These are phyloP conservation scores for Pao palembangensis DNA, from an alignment of 2,113 vertebrate species.

Conservation along the genomic window DNA sequence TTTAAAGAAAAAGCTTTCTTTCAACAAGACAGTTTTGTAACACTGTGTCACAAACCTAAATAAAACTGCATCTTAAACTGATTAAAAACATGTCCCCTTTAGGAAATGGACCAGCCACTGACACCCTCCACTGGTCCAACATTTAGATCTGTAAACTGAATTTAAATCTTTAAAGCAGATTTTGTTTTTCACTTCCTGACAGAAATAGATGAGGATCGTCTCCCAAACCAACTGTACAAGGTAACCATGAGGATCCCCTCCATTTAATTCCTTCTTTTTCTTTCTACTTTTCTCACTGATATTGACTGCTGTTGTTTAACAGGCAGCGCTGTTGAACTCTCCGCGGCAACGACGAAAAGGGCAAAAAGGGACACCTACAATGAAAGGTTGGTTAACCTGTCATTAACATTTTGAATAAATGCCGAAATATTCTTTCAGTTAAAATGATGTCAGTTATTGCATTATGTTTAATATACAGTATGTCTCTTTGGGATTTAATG, in stretches of 20 bases:
- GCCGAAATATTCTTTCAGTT: background rate
- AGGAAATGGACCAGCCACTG: no score
- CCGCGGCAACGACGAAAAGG: constrained; percentile 87
- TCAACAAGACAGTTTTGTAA: no score
- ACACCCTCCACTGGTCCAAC: no score
- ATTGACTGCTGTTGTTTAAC: constrained; percentile 49
- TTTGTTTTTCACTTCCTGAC: constrained; percentile 30
- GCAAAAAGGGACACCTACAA: constrained; percentile 84
- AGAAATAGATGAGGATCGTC: constrained; percentile 90
- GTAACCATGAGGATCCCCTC: constrained; percentile 56
- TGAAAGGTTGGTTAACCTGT: constrained; percentile 79
- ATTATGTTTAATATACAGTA: background rate
- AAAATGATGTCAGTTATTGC: background rate
- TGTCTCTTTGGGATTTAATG: no score
- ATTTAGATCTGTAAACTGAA: no score
- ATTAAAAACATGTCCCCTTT: no score
- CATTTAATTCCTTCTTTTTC: constrained; percentile 1
- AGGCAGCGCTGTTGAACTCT: constrained; percentile 85
- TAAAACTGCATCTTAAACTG: no score
- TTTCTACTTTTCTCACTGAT: constrained; percentile 11
- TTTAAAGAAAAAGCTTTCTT: no score
- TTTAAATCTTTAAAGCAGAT: background rate
- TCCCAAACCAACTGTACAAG: constrained; percentile 87
- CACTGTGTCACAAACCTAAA: no score
- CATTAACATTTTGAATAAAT: no score